phyloP scores from a whole-genome alignment of 2,113 vertebrate species.

The Pan paniscus region DNA sequence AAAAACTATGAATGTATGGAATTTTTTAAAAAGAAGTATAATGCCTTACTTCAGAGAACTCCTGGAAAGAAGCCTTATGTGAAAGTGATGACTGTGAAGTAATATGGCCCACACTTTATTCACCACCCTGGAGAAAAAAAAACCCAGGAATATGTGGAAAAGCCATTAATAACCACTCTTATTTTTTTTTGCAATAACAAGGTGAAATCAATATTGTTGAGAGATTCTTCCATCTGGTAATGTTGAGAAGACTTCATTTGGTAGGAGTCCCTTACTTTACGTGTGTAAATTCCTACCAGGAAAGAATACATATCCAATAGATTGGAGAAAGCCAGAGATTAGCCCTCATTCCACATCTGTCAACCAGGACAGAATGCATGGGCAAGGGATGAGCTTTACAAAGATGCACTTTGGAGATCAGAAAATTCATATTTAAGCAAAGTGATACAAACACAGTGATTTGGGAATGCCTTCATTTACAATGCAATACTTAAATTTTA shows the following conservation, averaged over 20 bases:
- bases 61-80: slow-evolving; percentile 43
- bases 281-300: neutral
- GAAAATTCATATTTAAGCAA: neutral
- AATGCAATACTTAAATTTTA: neutral
- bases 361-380: neutral
- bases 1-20: neutral
- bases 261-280: neutral
- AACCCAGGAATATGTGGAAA: neutral
- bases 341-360: neutral
- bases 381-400: neutral
- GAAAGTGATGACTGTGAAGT: neutral
- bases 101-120: neutral
- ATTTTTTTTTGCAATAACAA: neutral
- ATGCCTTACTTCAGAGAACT: slow-evolving; percentile 48
- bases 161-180: neutral
- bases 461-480: neutral
- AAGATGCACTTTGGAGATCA: neutral
- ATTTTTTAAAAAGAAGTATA: neutral
- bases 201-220: neutral
- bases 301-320: neutral
- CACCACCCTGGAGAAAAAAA: neutral
- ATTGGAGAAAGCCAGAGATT: neutral
- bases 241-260: neutral
- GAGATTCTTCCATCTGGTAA: neutral
- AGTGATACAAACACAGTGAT: neutral